Evolutionary conservation across 30 jellyfish, hydroid and myxozoan species (phyloP), one percentile per base, ranked within the genome.

Genomic region (Mastigias papua): DNA sequence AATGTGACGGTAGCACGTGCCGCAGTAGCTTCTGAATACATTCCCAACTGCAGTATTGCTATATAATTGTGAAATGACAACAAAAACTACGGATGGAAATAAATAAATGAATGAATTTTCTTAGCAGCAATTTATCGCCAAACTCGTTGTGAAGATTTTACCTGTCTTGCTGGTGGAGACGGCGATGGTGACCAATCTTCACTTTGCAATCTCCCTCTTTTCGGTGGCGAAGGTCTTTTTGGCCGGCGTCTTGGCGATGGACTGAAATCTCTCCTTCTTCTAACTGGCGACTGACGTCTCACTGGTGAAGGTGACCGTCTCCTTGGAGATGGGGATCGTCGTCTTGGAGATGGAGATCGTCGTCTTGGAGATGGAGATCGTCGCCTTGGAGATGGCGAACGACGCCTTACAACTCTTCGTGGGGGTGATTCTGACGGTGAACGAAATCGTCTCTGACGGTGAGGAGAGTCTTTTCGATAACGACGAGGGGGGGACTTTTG

Each of bases 401-500:
- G 88, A 19, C 94, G 88, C 62, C 82, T 72, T 1, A 46, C 54
- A 1, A 48, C 46, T 46, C 89, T 69, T 42, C 95, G 22, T 66
- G 86, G 89, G 62, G 94, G 97, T 35, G 93, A 80, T 21, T 58
- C 92, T 58, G 92, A 73, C 62, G 93, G 93, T 30, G 93, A 81
- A 2, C 93, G 80, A 29, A 27, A 49, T 1, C 93, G 92, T 67
- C 93, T 62, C 49, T 73, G 93, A 21, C 82, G 81, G 13, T 76
- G 94, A 15, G 91, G 97, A 1, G 97, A 68, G 20, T 76, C 88
- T 50, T 86, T 64, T 81, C 90, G 78, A 64, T 34, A 78, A 10
- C 97, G 92, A 16, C 93, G 91, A 17, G 94, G 97, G 27, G 93
- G 94, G n/a, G 94, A 82, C 26, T 67, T 68, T 20, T 80, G 88